Conservation (phyloP, 2,888 invertebrate species). For the Aphrophora alni region DNA sequence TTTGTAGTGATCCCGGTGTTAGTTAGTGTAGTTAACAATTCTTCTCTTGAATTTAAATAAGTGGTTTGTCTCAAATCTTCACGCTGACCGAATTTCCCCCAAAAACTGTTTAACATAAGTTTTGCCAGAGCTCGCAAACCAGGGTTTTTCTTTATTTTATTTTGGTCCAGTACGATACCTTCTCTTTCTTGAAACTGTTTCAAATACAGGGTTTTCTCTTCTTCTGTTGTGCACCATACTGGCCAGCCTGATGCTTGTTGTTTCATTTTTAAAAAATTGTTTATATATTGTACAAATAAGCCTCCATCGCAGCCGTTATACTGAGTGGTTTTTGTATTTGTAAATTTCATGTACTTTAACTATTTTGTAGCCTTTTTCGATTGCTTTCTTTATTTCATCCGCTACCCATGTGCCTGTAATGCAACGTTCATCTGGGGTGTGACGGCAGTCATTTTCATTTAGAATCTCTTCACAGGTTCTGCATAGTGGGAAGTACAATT, state of each 20-base stretch:
- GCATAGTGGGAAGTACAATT: slow-evolving; percentile 40
- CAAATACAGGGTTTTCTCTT: slow-evolving; percentile 29
- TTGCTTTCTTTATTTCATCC: too few relatives aligned
- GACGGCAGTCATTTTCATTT: slow-evolving; percentile 48
- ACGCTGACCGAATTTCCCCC: slow-evolving; percentile 22
- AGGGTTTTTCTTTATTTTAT: not conserved
- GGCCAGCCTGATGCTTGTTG: slow-evolving; percentile 52
- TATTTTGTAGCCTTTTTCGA: slow-evolving; percentile 20
- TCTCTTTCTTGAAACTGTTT: too few relatives aligned
- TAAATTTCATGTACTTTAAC: slow-evolving; percentile 51
- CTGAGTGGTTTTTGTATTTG: slow-evolving; percentile 51
- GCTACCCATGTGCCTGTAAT: slow-evolving; percentile 54
- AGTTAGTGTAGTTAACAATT: not conserved
- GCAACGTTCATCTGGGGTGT: slow-evolving; percentile 49
- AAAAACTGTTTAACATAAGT: not conserved
- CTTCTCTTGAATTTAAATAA: not conserved
- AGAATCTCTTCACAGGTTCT: not conserved
- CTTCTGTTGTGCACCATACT: slow-evolving; percentile 43
- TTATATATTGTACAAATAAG: slow-evolving; percentile 53
- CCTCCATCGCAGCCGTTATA: slow-evolving; percentile 52
- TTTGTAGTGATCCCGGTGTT: not conserved
- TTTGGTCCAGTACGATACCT: too few relatives aligned
- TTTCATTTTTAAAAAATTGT: too few relatives aligned
- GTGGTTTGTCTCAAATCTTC: not conserved
- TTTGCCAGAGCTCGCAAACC: not conserved